These are phyloP conservation scores for Nasonia giraulti DNA, from an alignment of 1,140 invertebrate genomes.

Conservation along the genomic window DNA sequence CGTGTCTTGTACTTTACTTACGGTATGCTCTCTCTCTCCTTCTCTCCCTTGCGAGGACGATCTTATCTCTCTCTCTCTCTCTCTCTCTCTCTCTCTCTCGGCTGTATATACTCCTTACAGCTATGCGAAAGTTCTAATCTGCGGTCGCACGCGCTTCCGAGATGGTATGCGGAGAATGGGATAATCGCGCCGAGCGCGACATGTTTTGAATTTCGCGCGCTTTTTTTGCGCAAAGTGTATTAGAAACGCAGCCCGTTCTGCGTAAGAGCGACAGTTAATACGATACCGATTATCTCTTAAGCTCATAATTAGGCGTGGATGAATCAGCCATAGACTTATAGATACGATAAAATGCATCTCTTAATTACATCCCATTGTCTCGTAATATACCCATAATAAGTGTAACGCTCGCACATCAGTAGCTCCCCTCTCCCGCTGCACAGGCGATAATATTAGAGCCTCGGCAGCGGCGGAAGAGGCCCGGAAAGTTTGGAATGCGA, in stretches of 20 bases:
- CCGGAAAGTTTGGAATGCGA: conserved; percentile 19
- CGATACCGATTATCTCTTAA: not conserved
- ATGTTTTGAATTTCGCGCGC: too few species aligned
- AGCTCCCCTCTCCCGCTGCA: not conserved
- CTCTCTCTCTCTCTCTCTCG: not conserved
- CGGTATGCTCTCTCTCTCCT: not conserved
- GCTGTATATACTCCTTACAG: not conserved
- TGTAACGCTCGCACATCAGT: not conserved
- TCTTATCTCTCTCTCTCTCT: not conserved
- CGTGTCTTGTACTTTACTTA: not conserved
- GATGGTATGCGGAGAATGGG: too few species aligned
- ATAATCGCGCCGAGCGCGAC: too few species aligned
- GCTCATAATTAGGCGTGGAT: not conserved
- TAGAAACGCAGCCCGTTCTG: too few species aligned
- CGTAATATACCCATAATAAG: not conserved
- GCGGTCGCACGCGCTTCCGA: not conserved
- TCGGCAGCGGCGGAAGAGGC: not conserved
- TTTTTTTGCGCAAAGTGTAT: too few species aligned
- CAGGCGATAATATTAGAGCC: not conserved
- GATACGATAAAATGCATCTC: not conserved
- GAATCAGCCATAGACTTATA: not conserved
- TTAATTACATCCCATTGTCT: conserved; percentile 1
- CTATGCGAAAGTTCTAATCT: not conserved
- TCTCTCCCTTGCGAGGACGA: not conserved
- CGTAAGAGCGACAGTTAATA: too few species aligned